These are phyloP conservation scores for Acanthochromis polyacanthus DNA, from an alignment of 2,113 vertebrate genomes.

Conservation along the genomic window DNA sequence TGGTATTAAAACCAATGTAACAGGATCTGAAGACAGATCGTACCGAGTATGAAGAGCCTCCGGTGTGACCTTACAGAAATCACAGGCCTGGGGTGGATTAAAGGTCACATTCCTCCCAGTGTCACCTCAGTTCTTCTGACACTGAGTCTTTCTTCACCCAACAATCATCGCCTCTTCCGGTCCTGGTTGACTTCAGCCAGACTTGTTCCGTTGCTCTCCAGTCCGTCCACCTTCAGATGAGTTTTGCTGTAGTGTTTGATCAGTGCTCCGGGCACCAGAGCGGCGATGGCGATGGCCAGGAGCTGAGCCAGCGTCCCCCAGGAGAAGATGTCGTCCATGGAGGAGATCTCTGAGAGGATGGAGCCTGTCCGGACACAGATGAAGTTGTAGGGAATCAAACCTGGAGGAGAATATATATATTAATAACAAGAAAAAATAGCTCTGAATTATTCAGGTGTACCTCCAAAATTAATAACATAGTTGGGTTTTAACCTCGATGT, in stretches of 20 bases:
- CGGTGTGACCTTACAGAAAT: slow-evolving; percentile 38
- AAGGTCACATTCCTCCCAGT: slow-evolving; percentile 17
- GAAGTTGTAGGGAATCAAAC: slow-evolving; percentile 97
- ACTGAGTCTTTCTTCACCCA: background rate
- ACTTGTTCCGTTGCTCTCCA: slow-evolving; percentile 63
- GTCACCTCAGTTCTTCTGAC: background rate
- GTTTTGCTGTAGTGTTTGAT: slow-evolving; percentile 89
- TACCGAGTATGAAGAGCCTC: background rate
- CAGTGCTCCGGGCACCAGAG: slow-evolving; percentile 92
- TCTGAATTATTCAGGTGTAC: too few relatives aligned
- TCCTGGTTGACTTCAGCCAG: slow-evolving; percentile 73
- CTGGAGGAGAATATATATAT: slow-evolving; percentile 70
- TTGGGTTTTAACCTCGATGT: too few relatives aligned
- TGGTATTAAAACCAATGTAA: slow-evolving; percentile 4
- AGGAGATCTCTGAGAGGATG: slow-evolving; percentile 93
- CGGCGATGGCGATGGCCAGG: slow-evolving; percentile 90
- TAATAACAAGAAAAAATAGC: too few relatives aligned
- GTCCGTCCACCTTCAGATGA: slow-evolving; percentile 84
- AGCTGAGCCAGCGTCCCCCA: slow-evolving; percentile 92
- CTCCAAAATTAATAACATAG: too few relatives aligned
- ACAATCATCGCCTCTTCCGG: slow-evolving; percentile 78
- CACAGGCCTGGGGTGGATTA: slow-evolving; percentile 4
- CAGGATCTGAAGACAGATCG: slow-evolving; percentile 21
- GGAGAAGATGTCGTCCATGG: slow-evolving; percentile 95
- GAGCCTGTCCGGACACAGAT: slow-evolving; percentile 96